phyloP scores from a whole-genome alignment of 1,140 invertebrate species.

The Saxidomus purpurata region DNA sequence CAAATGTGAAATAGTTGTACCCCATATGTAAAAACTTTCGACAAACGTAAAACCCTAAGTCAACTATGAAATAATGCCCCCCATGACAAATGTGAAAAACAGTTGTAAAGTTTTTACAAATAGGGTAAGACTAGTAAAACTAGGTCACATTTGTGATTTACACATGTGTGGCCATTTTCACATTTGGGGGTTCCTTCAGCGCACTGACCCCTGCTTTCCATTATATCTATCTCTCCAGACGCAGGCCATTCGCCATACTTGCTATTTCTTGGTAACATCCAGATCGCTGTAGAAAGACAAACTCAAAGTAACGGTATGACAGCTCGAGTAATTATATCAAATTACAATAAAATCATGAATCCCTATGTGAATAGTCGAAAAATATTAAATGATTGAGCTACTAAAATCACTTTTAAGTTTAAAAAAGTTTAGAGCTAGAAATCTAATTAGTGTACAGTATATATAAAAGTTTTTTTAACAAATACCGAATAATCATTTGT shows the following conservation, averaged over 20 bases:
- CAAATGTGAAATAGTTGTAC: no score
- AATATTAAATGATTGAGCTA: background rate
- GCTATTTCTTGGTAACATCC: conserved; percentile 82
- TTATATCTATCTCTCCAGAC: conserved; percentile 85
- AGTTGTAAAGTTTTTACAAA: no score
- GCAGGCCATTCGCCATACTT: conserved; percentile 83
- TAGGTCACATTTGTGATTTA: background rate
- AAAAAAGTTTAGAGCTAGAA: background rate
- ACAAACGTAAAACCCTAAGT: background rate
- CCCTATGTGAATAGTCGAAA: background rate
- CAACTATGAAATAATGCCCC: background rate
- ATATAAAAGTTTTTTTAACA: background rate
- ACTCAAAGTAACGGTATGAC: no score
- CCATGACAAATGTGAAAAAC: no score
- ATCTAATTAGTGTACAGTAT: background rate
- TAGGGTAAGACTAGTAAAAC: background rate
- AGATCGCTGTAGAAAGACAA: conserved; percentile 84
- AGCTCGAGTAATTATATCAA: no score
- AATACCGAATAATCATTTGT: background rate
- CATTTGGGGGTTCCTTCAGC: no score
- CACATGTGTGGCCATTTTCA: background rate
- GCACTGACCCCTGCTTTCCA: conserved; percentile 79
- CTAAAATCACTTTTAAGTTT: background rate
- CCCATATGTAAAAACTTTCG: no score
- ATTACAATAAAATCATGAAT: background rate